Percentiles rank a stretch among this genome's conserved stretches.
phyloP scores from a whole-genome alignment of 2,888 invertebrate genomes.

The Pycnomerus fuliginosus region DNA sequence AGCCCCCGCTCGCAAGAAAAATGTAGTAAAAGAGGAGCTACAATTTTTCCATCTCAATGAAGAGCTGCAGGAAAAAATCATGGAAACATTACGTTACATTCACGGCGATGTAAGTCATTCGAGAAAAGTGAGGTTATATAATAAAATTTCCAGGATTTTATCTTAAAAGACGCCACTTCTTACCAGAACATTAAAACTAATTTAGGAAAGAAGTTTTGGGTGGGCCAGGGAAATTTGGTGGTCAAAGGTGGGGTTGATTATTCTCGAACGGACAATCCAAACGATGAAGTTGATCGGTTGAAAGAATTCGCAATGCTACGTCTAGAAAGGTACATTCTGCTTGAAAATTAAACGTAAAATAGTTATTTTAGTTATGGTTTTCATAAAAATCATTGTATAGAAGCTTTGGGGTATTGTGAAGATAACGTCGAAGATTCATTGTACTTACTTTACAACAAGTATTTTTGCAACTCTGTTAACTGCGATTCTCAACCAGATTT shows the following conservation, averaged over 20 bases:
- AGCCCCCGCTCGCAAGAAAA: conserved; percentile 8
- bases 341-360: not conserved
- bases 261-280: conserved; percentile 58
- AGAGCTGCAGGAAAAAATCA: conserved; percentile 69
- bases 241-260: conserved; percentile 73
- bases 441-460: conserved; percentile 69
- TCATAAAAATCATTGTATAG: conserved; percentile 69
- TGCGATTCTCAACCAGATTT: conserved; percentile 48
- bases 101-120: conserved; percentile 67
- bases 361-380: conserved; percentile 67
- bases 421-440: conserved; percentile 72
- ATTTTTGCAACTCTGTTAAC: conserved; percentile 56
- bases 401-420: conserved; percentile 68
- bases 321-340: conserved; percentile 62
- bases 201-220: conserved; percentile 72
- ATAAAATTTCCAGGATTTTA: conserved; percentile 51
- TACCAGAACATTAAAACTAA: conserved; percentile 68
- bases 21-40: conserved; percentile 69
- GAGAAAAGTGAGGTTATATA: conserved; percentile 8
- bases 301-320: conserved; percentile 71
- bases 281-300: conserved; percentile 64
- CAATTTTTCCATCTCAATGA: conserved; percentile 69
- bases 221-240: conserved; percentile 72
- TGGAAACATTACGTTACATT: conserved; percentile 72
- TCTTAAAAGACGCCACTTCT: conserved; percentile 51